Evolutionary conservation across 1,140 invertebrate genomes (phyloP), one percentile per base, ranked within the genome.

Genomic region (Bombus waltoni): DNA sequence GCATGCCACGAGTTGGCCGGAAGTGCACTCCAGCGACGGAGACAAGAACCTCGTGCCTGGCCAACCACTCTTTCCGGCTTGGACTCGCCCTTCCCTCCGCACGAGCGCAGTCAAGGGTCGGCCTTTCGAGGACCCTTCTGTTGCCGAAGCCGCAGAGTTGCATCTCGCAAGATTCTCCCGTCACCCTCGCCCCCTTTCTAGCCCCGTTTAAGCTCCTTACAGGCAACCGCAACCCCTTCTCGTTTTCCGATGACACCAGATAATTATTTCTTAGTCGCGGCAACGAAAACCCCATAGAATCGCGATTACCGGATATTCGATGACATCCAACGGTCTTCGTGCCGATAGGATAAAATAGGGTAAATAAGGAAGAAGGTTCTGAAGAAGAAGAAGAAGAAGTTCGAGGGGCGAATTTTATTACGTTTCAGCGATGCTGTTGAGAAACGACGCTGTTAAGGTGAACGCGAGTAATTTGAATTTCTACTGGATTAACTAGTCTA

Each of bases 1-100:
- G 94, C 92, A 93, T 94, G 94, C 94, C 90, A 91, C 90, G 83
- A 90, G 93, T 88, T 84, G 91, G 89, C 91, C 86, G 90, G 83
- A 92, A 95, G 94, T 90, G 92, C 90, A 92, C 94, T 94, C 88
- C 81, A 92, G 89, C 89, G 85, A 83, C 78, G 80, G 88, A 92
- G 89, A 91, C 93, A 93, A 93, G 92, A 93, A 94, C 89, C 87
- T 87, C 84, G 85, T 91, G 86, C 87, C 81, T 81, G 83, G 83
- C 87, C 86, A 73, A 90, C 89, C 88, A 88, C 87, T 89, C 84
- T 89, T 84, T 82, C 88, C 80, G 65, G 78, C 87, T 81, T 87
- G 92, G 90, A 93, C 91, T 75, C 82, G 68, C 76, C 81, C 66
- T 66, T 75, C 77, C 81, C 79, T 53, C 76, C 86, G 81, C 87